Percentiles rank a stretch among this genome's conserved stretches.
phyloP scores from a whole-genome alignment of 2,888 invertebrate genomes.

The Rhynchonema sp. region DNA sequence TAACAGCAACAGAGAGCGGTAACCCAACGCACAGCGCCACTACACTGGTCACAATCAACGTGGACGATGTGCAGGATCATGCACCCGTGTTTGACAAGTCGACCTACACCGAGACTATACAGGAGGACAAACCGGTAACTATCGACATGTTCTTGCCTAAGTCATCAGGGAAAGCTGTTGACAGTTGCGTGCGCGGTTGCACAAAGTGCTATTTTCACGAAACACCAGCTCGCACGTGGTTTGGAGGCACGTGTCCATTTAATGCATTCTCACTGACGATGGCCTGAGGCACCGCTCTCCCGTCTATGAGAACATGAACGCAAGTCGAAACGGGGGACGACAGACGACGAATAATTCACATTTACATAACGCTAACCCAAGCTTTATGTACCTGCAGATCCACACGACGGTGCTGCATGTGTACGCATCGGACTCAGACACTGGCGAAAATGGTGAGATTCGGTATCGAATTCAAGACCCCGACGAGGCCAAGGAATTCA shows the following conservation, averaged over 20 bases:
- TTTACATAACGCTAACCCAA: too few species aligned
- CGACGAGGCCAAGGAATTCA: not conserved
- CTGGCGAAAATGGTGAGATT: slow-evolving; percentile 42
- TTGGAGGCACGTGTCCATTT: too few species aligned
- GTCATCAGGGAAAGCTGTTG: not conserved
- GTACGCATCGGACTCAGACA: slow-evolving; percentile 74
- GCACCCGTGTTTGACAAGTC: slow-evolving; percentile 74
- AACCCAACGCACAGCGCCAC: slow-evolving; percentile 72
- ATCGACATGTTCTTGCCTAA: slow-evolving; percentile 6
- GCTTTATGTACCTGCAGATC: too few species aligned
- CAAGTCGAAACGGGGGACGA: too few species aligned
- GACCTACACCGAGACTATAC: slow-evolving; percentile 65
- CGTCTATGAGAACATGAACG: too few species aligned
- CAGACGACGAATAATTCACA: too few species aligned
- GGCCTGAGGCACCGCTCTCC: too few species aligned
- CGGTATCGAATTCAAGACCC: not conserved
- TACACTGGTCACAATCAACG: slow-evolving; percentile 51
- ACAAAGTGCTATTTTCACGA: not conserved
- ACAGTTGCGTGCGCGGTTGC: not conserved
- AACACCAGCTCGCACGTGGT: too few species aligned
- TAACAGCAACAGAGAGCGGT: slow-evolving; percentile 64
- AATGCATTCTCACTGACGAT: too few species aligned
- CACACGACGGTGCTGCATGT: slow-evolving; percentile 71
- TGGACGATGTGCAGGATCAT: slow-evolving; percentile 84
- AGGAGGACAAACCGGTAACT: slow-evolving; percentile 53